These are phyloP conservation scores for Dione vanillae DNA, from an alignment of 2,888 invertebrate genomes.

Conservation along the genomic window DNA sequence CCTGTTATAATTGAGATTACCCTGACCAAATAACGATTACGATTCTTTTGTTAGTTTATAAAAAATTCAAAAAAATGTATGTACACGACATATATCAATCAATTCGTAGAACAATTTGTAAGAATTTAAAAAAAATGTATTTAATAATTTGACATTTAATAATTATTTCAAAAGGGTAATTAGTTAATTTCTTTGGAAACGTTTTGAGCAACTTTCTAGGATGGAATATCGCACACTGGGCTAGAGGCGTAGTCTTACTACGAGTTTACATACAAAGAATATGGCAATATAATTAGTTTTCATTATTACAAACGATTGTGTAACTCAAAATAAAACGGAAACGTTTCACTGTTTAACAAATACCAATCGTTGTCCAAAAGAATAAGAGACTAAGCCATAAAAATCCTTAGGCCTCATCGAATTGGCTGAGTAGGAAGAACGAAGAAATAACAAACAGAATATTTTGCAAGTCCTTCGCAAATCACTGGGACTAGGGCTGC, in stretches of 20 bases:
- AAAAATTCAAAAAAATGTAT: neutral
- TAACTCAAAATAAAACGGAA: neutral
- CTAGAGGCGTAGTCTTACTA: conserved; percentile 33
- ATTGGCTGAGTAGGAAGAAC: conserved; percentile 18
- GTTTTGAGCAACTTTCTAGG: conserved; percentile 42
- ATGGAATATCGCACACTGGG: conserved; percentile 43
- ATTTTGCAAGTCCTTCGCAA: conserved; percentile 68
- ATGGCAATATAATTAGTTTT: neutral
- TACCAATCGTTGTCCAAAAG: too few species aligned
- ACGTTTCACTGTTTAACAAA: neutral
- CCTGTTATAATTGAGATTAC: conserved; percentile 7
- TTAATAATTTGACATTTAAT: neutral
- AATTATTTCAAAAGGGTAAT: neutral
- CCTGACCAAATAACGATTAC: conserved; percentile 16
- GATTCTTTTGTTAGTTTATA: neutral
- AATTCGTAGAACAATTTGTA: neutral
- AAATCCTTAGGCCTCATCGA: conserved; percentile 20
- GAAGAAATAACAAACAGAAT: conserved; percentile 70
- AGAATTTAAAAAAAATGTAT: neutral
- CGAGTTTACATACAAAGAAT: neutral
- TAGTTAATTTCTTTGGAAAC: conserved; percentile 16
- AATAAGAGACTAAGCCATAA: conserved; percentile 18
- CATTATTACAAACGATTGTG: neutral
- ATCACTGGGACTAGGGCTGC: conserved; percentile 40
- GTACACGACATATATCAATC: neutral